Conservation (phyloP, 2,113 vertebrate genomes). For the Mastomys coucha region DNA sequence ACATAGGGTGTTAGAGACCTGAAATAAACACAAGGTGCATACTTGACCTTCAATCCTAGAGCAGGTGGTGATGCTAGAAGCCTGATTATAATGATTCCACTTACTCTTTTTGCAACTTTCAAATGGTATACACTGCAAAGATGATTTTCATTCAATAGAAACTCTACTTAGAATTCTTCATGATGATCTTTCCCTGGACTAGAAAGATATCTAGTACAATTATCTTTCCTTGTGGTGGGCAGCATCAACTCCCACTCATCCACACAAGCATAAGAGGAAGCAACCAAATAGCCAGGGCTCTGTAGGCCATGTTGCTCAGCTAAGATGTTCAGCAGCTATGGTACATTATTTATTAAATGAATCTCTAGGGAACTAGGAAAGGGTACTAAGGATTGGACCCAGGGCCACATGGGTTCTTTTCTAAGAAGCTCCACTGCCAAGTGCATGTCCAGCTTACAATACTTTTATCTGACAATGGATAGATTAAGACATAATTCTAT, state of each 20-base stretch:
- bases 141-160: background rate
- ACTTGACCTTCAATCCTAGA: background rate
- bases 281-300: background rate
- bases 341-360: background rate
- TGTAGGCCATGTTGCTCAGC: background rate
- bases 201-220: too few relatives aligned
- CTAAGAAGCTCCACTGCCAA: background rate
- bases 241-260: background rate
- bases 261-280: background rate
- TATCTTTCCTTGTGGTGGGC: background rate
- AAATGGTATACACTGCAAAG: background rate
- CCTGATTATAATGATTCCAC: background rate
- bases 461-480: background rate
- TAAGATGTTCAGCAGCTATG: background rate
- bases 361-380: background rate
- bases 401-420: background rate
- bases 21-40: background rate
- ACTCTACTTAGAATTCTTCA: background rate
- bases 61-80: background rate
- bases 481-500: background rate
- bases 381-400: background rate
- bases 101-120: background rate
- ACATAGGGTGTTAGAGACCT: background rate
- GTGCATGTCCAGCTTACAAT: background rate
- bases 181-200: background rate